phyloP scores from a whole-genome alignment of 2,113 vertebrate genomes.

The Ophiodon elongatus region DNA sequence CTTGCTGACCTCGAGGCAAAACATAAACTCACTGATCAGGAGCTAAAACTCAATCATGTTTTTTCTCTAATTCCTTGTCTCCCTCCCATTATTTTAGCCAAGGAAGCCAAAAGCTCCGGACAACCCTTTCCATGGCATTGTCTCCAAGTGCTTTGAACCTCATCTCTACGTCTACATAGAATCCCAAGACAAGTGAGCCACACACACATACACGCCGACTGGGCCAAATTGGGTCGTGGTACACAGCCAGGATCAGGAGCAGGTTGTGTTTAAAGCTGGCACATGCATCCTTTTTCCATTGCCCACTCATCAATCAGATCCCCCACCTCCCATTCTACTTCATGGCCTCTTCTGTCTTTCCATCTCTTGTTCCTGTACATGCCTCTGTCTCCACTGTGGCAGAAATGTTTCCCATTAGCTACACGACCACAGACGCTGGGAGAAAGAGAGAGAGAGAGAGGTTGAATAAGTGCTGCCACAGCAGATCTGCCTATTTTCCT shows the following conservation, averaged over 20 bases:
- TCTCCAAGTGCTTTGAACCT: conserved; percentile 99
- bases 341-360: conserved; percentile 68
- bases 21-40: background rate
- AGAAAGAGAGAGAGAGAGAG: conserved; percentile 68
- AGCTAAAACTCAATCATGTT: conserved; percentile 2
- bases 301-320: conserved; percentile 66
- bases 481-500: conserved; percentile 73
- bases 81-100: conserved; percentile 83
- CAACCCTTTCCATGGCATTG: conserved; percentile 97
- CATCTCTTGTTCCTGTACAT: conserved; percentile 70
- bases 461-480: conserved; percentile 79
- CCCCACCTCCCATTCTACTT: conserved; percentile 62
- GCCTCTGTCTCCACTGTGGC: conserved; percentile 69
- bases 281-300: conserved; percentile 55
- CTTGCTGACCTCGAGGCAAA: background rate
- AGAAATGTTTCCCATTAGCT: conserved; percentile 88
- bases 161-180: conserved; percentile 99
- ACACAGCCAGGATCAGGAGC: conserved; percentile 44
- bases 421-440: conserved; percentile 82
- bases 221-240: conserved; percentile 20
- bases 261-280: conserved; percentile 64
- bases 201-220: conserved; percentile 28
- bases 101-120: conserved; percentile 96
- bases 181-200: conserved; percentile 98
- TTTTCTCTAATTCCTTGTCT: conserved; percentile 45